Evolutionary conservation across 2,797 vertebrate species (phyloP).

Genomic region (Rhabdophis nuchalis): DNA sequence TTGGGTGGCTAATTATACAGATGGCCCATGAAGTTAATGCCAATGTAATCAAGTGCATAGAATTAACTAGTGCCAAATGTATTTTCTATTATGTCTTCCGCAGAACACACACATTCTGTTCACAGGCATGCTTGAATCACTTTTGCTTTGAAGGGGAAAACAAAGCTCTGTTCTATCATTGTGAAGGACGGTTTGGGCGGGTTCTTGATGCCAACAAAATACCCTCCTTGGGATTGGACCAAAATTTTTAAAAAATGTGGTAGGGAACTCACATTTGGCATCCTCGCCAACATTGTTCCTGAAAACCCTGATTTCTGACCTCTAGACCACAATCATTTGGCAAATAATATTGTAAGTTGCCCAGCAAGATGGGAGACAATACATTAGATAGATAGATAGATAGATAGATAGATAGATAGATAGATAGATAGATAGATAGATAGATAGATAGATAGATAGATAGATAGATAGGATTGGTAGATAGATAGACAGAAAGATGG

Average conservation of each 20-base stretch:
- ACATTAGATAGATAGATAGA: too few species aligned
- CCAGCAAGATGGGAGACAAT: too few species aligned
- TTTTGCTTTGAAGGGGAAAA: neutral
- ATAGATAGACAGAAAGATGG: too few species aligned
- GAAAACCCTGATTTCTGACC: neutral
- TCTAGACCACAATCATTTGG: neutral
- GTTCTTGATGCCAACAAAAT: neutral
- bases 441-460: too few species aligned
- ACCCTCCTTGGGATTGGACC: neutral
- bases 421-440: too few species aligned
- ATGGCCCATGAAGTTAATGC: slow-evolving; percentile 10
- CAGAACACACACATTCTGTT: neutral
- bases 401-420: too few species aligned
- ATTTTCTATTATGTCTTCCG: neutral
- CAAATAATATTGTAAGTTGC: neutral
- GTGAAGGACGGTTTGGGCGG: neutral
- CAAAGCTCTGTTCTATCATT: neutral
- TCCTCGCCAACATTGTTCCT: neutral
- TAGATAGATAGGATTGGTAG: too few species aligned
- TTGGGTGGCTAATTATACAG: neutral
- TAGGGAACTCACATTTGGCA: neutral
- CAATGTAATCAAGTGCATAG: neutral
- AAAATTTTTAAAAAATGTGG: too few species aligned
- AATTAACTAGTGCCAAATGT: neutral
- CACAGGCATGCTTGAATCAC: neutral